phyloP scores from a whole-genome alignment of 2,888 invertebrate species.

The Griposia aprilina region DNA sequence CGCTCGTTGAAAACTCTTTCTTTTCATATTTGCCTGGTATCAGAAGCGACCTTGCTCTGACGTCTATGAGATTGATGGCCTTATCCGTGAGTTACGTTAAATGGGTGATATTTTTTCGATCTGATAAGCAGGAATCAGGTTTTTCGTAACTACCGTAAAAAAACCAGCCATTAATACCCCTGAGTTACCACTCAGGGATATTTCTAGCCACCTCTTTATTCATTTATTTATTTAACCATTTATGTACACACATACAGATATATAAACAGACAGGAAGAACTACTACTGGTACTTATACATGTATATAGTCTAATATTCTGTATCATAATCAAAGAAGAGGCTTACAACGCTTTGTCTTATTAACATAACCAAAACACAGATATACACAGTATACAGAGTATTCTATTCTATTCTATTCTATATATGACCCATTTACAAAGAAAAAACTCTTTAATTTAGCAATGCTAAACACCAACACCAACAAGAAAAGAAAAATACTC shows the following conservation, averaged over 20 bases:
- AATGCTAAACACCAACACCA: conserved; percentile 5
- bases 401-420: too few species aligned
- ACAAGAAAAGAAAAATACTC: conserved; percentile 6
- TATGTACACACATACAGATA: too few species aligned
- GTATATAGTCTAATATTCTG: not conserved
- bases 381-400: too few species aligned
- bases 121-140: conserved; percentile 12
- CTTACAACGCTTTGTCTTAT: not conserved
- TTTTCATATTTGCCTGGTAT: conserved; percentile 58
- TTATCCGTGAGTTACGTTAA: conserved; percentile 28
- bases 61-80: conserved; percentile 60
- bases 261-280: too few species aligned
- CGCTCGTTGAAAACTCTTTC: conserved; percentile 43
- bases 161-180: too few species aligned
- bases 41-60: conserved; percentile 31
- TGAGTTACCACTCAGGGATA: not conserved
- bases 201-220: not conserved
- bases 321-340: conserved; percentile 3
- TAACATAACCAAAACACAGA: not conserved
- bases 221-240: too few species aligned
- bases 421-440: not conserved
- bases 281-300: too few species aligned
- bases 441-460: not conserved
- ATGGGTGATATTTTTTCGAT: conserved; percentile 19
- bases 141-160: not conserved